Evolutionary conservation across 2,797 vertebrate species (phyloP).

Genomic region (Hipposideros larvatus): DNA sequence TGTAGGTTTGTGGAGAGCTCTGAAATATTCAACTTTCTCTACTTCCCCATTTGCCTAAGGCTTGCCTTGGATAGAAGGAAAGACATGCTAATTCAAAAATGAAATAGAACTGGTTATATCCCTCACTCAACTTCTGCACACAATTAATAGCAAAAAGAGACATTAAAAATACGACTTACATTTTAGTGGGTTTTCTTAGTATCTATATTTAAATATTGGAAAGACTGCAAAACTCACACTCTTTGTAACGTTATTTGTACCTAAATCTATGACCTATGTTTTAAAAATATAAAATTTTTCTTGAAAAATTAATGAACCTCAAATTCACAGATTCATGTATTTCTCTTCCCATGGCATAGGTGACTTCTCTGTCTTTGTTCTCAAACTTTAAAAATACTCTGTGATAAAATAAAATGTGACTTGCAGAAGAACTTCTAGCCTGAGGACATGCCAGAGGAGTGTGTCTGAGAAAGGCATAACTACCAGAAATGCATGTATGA

Average conservation of each 20-base stretch:
- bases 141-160: conserved; percentile 53
- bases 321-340: neutral
- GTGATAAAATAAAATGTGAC: neutral
- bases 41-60: neutral
- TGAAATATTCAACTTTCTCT: conserved; percentile 1
- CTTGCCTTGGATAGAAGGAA: neutral
- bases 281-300: neutral
- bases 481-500: neutral
- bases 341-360: neutral
- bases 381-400: conserved; percentile 26
- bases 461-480: neutral
- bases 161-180: conserved; percentile 59
- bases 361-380: neutral
- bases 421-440: conserved; percentile 55
- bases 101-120: neutral
- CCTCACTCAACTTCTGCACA: neutral
- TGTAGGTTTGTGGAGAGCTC: neutral
- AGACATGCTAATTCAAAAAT: neutral
- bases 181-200: conserved; percentile 58
- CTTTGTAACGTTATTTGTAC: neutral
- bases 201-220: neutral
- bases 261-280: conserved; percentile 7
- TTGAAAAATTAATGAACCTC: conserved; percentile 38
- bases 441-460: neutral
- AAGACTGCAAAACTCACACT: conserved; percentile 13